Evolutionary conservation across 2,888 invertebrate species (phyloP).

Genomic region (Lucinisca nassula): DNA sequence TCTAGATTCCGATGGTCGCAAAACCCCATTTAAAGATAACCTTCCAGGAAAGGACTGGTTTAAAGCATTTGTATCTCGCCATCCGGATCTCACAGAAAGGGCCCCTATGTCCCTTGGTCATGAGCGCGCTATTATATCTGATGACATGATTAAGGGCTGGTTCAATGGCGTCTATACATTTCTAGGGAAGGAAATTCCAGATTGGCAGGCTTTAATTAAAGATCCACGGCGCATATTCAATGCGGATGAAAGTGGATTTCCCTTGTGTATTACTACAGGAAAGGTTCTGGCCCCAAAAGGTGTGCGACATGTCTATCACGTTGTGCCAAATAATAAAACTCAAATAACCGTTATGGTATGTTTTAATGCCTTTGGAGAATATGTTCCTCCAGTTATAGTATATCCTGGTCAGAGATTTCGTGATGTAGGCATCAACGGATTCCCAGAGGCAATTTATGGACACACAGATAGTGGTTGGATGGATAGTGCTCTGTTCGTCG

Average conservation of each 20-base stretch:
- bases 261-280: conserved; percentile 8
- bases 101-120: conserved; percentile 33
- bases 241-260: conserved; percentile 42
- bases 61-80: background rate
- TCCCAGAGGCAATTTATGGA: conserved; percentile 41
- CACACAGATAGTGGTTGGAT: conserved; percentile 54
- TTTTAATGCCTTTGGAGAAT: conserved; percentile 56
- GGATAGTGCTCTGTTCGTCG: conserved; percentile 48
- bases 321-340: conserved; percentile 42
- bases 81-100: conserved; percentile 13
- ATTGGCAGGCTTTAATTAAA: conserved; percentile 4
- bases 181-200: conserved; percentile 34
- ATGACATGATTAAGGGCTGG: conserved; percentile 47
- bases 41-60: conserved; percentile 35
- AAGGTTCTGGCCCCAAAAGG: conserved; percentile 35
- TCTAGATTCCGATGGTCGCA: conserved; percentile 27
- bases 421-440: conserved; percentile 25
- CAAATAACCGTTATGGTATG: conserved; percentile 63
- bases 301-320: conserved; percentile 23
- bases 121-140: conserved; percentile 27
- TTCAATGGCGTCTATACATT: background rate
- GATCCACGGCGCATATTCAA: conserved; percentile 30
- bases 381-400: conserved; percentile 39
- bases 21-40: conserved; percentile 29
- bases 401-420: conserved; percentile 56